Base-by-base conservation (phyloP, 2,888 invertebrate genomes). In the Luperina testacea region DNA sequence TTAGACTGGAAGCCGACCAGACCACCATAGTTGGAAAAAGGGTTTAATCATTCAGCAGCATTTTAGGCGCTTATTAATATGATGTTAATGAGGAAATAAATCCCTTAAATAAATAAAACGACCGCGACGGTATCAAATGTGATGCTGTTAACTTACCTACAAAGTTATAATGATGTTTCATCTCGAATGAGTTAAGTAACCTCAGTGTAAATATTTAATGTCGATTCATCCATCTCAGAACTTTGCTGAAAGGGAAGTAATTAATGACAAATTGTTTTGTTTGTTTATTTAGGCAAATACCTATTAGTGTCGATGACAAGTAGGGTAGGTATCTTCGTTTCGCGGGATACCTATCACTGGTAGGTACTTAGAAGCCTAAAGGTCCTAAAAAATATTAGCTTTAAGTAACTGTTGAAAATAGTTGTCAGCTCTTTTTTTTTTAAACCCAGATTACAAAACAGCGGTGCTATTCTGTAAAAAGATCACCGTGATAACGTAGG, bases 161-260 rank as follows among this genome's bases (percentile, higher is more conserved):
- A 83, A 95, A 95, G 94, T 95, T 95, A 93, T 94, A 95, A 95
- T 94, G 92, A 95, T 90, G 87, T 84, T 83, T 87, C 86, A 86
- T 86, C 83, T 85, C 84, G 81, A 82, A 84, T 84, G 81, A 78
- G 84, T 82, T 83, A 78, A 77, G 73, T 81, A 85, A 84, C 76
- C 72, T 77, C 72, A 20, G 51, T 71, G 77, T 83, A 80, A 90
- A 91, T 90, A 90, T 90, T 85, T 79, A 81, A 83, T 70, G 69
- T 78, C 65, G 74, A 80, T 75, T 81, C 53, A 79, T 72, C 74
- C 48, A 75, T 72, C 70, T 77, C 72, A 32, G 70, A 79, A 85
- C 64, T 82, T 77, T 42, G n/a, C 61, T 69, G 53, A 76, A 69
- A 79, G 38, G 65, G 75, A 74, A 75, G 68, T 71, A 78, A 78